phyloP scores from a whole-genome alignment of 1,140 invertebrate genomes.

The Saccostrea glomerata region DNA sequence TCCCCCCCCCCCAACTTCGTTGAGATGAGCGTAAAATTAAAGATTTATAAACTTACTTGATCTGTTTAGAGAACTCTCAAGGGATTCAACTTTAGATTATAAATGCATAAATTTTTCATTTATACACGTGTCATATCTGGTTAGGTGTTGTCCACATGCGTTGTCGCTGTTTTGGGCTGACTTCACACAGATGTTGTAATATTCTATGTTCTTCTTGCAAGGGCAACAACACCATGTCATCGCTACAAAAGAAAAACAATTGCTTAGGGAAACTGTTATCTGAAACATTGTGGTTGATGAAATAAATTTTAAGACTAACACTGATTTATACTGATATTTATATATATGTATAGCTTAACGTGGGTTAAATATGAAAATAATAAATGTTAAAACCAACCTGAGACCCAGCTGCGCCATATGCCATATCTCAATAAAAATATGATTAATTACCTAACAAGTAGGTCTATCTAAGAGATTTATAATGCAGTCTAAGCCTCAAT shows the following conservation, averaged over 20 bases:
- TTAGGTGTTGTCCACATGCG: background rate
- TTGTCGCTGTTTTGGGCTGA: background rate
- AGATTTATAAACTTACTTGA: background rate
- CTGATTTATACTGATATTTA: too few relatives aligned
- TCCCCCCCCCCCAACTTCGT: too few relatives aligned
- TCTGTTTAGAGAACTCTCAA: background rate
- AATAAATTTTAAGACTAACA: background rate
- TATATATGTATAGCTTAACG: too few relatives aligned
- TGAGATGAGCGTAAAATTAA: too few relatives aligned
- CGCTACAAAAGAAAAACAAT: background rate
- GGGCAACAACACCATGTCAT: background rate
- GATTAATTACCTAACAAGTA: too few relatives aligned
- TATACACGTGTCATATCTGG: background rate
- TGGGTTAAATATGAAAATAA: too few relatives aligned
- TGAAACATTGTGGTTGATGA: background rate
- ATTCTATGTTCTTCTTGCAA: background rate
- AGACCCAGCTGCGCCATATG: too few relatives aligned
- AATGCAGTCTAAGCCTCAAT: too few relatives aligned
- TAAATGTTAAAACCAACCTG: too few relatives aligned
- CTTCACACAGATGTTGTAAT: slow-evolving; percentile 13
- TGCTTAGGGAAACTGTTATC: background rate
- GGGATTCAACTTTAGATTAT: background rate
- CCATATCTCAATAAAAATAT: too few relatives aligned
- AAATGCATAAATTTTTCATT: background rate
- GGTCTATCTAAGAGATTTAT: too few relatives aligned